Base-by-base conservation (phyloP, 1,140 invertebrate species). In the Formica exsecta region DNA sequence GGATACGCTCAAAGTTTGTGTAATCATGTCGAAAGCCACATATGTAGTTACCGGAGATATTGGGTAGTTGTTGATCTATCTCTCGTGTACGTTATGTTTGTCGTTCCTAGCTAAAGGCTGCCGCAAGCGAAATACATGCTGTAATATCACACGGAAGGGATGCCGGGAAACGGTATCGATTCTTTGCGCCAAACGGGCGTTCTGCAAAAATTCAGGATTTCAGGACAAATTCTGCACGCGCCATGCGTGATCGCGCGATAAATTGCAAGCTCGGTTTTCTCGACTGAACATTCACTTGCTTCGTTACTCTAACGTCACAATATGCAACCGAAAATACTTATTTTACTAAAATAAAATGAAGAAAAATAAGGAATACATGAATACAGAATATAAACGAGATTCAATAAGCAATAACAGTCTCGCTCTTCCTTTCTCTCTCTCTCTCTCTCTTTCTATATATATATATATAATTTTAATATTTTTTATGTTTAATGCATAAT, bases 91-190 rank as follows among this genome's bases (percentile, higher is more conserved):
- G 79, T 81, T 81, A 81, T 83, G 79, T 83, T 83, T 73, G 68
- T 83, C 79, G 54, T 74, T 83, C 41, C 79, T 83, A 74, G 73
- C 68, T 83, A 83, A 83, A 83, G 68, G 66, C 51, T 22, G 54
- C 79, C 79, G 51, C 76, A 19, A 41, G 79, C 68, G 32, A 83
- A 73, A 73, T 73, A 57, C 66, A 61, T 13, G 54, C 54, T 25
- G 79, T 71, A 83, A 74, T 74, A 74, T 73, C 57, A 59, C 51
- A 22, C 51, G 54, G 38, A 29, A 71, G 57, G 64, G 54, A 81
- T 59, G 36, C 19, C n/a, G 66, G 54, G 65, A 13, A 73, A 73
- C 66, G 38, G 13, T 83, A 74, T 83, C 79, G 68, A 83, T 83
- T 61, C 68, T 61, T 61, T 41, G 38, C 38, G 41, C 38, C 51